These are phyloP conservation scores for Acanthis flammea DNA, from an alignment of 2,797 vertebrate genomes.

Conservation along the genomic window DNA sequence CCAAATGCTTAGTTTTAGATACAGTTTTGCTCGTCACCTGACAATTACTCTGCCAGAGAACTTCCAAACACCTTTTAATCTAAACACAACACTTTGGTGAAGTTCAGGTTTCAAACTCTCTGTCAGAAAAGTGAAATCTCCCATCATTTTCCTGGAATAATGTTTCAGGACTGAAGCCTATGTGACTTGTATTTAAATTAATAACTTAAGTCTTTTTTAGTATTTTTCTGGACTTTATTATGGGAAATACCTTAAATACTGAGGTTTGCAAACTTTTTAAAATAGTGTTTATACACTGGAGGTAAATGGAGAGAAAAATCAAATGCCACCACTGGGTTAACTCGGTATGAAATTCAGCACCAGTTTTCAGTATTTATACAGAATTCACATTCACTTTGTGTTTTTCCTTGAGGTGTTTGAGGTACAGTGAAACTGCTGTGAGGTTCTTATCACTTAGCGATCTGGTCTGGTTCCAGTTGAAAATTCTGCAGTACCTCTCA, in stretches of 20 bases:
- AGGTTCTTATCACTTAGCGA: constrained; percentile 63
- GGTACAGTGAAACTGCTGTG: constrained; percentile 60
- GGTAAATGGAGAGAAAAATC: constrained; percentile 28
- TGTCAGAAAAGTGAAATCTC: background rate
- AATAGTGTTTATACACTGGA: constrained; percentile 15
- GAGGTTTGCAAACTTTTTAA: constrained; percentile 35
- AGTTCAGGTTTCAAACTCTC: background rate
- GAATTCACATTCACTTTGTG: constrained; percentile 41
- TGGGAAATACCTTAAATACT: constrained; percentile 58
- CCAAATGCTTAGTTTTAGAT: background rate
- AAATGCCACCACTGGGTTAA: constrained; percentile 22
- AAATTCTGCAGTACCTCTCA: constrained; percentile 48
- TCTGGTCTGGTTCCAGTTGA: constrained; percentile 62
- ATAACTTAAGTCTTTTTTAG: background rate
- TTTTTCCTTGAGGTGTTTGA: constrained; percentile 68
- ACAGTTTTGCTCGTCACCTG: background rate
- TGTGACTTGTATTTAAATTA: constrained; percentile 1
- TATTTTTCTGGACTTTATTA: constrained; percentile 15
- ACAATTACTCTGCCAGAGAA: background rate
- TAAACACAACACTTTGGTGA: background rate
- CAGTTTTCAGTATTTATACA: constrained; percentile 17
- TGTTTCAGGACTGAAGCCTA: background rate
- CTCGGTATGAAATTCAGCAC: background rate
- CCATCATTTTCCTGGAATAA: background rate
- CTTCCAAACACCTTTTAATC: background rate